Evolutionary conservation across 2,797 vertebrate species (phyloP), one percentile per base, ranked within the genome.

Genomic region (Otolemur crassicaudatus): DNA sequence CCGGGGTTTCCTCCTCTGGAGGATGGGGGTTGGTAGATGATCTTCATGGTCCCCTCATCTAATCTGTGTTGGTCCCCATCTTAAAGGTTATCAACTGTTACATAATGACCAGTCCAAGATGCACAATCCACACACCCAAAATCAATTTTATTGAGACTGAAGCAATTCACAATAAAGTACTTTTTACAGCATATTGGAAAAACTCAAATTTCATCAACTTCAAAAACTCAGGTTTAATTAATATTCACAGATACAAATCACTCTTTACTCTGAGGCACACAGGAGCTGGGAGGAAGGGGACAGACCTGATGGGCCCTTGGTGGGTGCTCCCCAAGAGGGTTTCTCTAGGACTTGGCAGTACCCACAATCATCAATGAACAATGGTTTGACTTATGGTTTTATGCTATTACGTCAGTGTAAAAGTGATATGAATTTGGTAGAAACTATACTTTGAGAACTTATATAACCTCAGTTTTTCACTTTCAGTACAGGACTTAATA

Each of bases 61-160:
- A 53, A 87, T 72, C 23, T 34, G 49, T 2, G 4, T 3, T 1
- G 7, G 25, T 53, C 27, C 25, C 46, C 16, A 12, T 22, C 79
- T 40, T 65, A 79, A 94, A 90, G 63, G 85, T 53, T 34, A 76
- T 58, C 27, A n/a, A 23, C 37, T 58, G 46, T 23, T n/a, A 77
- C 34, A 53, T 7, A 25, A 56, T 43, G 73, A 84, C 31, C 77
- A 69, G 14, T 56, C 56, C 34, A 61, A 87, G 76, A 94, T 63
- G 61, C 72, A 95, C 73, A 82, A n/a, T 34, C 58, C 58, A 77
- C 23, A 40, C 60, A 90, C 37, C 40, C 5, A 81, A 77, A 67
- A 63, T 81, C 37, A n/a, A 80, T 84, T 98, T 97, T 97, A 97
- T 94, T 98, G 56, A 60, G 67, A 96, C 53, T 20, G 22, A 22